These are phyloP conservation scores for Percopsis omiscomaycus DNA, from an alignment of 2,797 vertebrate species.

Conservation along the genomic window DNA sequence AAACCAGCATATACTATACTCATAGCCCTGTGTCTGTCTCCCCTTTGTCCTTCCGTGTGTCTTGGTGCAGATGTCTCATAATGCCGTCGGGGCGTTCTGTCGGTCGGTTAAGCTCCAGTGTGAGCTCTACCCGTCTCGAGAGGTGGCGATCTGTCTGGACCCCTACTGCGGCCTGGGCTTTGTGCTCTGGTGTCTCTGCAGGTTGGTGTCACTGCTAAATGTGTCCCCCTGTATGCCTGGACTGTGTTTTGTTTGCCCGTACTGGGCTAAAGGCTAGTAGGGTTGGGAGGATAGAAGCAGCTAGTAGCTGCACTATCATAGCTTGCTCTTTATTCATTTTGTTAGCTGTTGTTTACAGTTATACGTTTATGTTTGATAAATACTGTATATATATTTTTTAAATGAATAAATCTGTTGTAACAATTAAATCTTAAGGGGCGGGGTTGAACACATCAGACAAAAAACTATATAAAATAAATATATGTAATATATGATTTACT, in stretches of 20 bases:
- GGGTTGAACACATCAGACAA: no score
- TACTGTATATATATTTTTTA: no score
- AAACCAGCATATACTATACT: not conserved
- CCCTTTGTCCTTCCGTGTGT: slow-evolving; percentile 28
- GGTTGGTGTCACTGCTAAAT: slow-evolving; percentile 65
- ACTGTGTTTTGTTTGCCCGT: no score
- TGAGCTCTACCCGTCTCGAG: slow-evolving; percentile 96
- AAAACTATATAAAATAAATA: no score
- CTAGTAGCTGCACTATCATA: not conserved
- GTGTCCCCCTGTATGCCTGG: not conserved
- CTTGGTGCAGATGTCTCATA: slow-evolving; percentile 90
- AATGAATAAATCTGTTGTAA: no score
- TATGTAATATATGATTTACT: no score
- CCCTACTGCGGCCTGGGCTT: slow-evolving; percentile 98
- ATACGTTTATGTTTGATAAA: not conserved
- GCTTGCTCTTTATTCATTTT: not conserved
- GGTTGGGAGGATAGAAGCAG: no score
- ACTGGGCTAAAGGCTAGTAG: no score
- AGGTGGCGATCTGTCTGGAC: slow-evolving; percentile 98
- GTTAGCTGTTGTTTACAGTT: not conserved
- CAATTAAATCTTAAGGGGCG: no score
- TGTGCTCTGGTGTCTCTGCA: slow-evolving; percentile 99
- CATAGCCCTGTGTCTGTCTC: slow-evolving; percentile 15
- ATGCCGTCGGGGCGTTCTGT: slow-evolving; percentile 96
- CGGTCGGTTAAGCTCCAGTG: slow-evolving; percentile 99